Conservation (phyloP, 2,888 invertebrate genomes). For the Platypus cylindrus region DNA sequence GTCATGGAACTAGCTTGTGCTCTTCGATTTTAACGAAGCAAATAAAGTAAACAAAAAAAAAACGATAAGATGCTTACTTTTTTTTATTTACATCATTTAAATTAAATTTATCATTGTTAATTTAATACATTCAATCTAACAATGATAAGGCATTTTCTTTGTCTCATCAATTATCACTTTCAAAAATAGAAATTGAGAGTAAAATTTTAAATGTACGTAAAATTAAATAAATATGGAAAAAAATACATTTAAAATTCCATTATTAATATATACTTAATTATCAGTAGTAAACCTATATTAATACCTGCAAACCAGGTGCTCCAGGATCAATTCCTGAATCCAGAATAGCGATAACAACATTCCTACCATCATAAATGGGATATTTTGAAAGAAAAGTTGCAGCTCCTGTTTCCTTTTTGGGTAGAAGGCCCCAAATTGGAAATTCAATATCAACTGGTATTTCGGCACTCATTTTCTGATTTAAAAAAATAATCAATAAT, state of each 20-base stretch:
- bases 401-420: constrained; percentile 91
- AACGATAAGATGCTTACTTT: no score
- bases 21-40: no score
- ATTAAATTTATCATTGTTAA: not conserved
- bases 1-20: no score
- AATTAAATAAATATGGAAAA: constrained; percentile 2
- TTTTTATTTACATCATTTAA: no score
- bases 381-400: constrained; percentile 75
- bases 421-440: constrained; percentile 75
- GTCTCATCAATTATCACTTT: no score
- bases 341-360: constrained; percentile 84
- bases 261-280: not conserved
- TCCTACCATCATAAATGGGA: constrained; percentile 84
- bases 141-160: constrained; percentile 2
- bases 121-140: not conserved
- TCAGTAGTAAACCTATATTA: no score
- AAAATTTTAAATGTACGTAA: no score
- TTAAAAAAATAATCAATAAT: no score
- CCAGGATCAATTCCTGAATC: constrained; percentile 98
- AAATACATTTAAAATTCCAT: not conserved
- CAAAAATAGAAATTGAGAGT: no score
- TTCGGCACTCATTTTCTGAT: constrained; percentile 14
- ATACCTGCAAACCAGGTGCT: constrained; percentile 84
- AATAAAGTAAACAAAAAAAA: no score
- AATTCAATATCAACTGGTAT: constrained; percentile 36